Evolutionary conservation across 2,888 invertebrate species (phyloP).

Genomic region (Zygothrica quintamaculata): DNA sequence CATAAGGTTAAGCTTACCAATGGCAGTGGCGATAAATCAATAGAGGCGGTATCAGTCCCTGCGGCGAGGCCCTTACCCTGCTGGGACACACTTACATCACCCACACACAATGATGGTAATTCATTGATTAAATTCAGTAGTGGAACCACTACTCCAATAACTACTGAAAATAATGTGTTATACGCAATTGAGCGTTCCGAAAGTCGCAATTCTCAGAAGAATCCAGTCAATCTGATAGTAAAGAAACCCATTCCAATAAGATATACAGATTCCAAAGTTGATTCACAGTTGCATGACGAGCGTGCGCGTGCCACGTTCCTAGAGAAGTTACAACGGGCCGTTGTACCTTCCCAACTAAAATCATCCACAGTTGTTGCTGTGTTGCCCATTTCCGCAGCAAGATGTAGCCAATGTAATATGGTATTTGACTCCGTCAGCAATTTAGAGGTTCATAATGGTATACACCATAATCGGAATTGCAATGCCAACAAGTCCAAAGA

Average conservation of each 20-base stretch:
- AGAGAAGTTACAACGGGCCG: slow-evolving; percentile 77
- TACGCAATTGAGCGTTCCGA: slow-evolving; percentile 80
- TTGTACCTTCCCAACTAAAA: neutral
- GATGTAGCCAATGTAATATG: slow-evolving; percentile 82
- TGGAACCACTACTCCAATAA: slow-evolving; percentile 69
- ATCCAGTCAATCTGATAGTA: slow-evolving; percentile 34
- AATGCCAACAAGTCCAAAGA: slow-evolving; percentile 31
- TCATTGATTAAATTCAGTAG: slow-evolving; percentile 28
- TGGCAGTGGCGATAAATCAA: slow-evolving; percentile 34
- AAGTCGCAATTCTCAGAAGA: slow-evolving; percentile 66
- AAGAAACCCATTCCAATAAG: slow-evolving; percentile 78
- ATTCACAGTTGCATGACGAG: slow-evolving; percentile 41
- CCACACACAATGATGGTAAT: slow-evolving; percentile 7
- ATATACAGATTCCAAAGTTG: slow-evolving; percentile 14
- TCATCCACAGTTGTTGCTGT: slow-evolving; percentile 28
- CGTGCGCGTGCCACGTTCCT: slow-evolving; percentile 66
- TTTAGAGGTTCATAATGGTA: slow-evolving; percentile 81
- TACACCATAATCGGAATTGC: slow-evolving; percentile 74
- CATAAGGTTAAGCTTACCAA: slow-evolving; percentile 62
- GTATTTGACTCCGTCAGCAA: slow-evolving; percentile 79
- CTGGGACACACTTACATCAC: slow-evolving; percentile 14
- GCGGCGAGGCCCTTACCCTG: neutral
- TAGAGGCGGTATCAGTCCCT: slow-evolving; percentile 15
- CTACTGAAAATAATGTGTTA: slow-evolving; percentile 75
- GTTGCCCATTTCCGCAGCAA: slow-evolving; percentile 73